These are phyloP conservation scores for Dryococelus australis DNA, from an alignment of 2,888 invertebrate species.

Conservation along the genomic window DNA sequence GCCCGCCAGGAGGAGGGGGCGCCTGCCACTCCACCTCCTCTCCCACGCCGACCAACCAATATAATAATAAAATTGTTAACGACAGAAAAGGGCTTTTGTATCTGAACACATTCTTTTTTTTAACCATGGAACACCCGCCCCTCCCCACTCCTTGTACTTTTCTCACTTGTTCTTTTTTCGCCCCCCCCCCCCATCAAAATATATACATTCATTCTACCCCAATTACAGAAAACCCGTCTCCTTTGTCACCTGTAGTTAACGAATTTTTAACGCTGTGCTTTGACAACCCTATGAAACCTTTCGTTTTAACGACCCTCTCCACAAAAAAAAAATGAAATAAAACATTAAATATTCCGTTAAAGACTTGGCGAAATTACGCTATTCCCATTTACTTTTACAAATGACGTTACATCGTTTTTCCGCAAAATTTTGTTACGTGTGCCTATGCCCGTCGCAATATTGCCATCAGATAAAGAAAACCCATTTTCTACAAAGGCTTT, in stretches of 20 bases:
- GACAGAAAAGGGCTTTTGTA: not conserved
- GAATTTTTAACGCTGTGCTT: not conserved
- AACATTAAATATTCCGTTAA: not conserved
- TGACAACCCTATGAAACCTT: not conserved
- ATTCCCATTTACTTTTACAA: not conserved
- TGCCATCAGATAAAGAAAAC: not conserved
- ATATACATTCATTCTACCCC: constrained; percentile 3
- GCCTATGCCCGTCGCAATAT: not conserved
- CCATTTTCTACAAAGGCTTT: not conserved
- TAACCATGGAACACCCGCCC: not conserved
- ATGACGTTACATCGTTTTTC: not conserved
- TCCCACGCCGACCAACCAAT: not conserved
- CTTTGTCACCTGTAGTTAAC: constrained; percentile 16
- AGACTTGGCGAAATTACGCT: not conserved
- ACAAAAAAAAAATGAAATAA: no score
- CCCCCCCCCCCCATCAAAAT: not conserved
- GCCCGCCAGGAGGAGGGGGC: not conserved
- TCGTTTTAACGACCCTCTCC: not conserved
- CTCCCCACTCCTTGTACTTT: not conserved
- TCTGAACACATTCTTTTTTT: not conserved
- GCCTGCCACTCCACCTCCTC: not conserved
- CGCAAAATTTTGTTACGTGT: not conserved
- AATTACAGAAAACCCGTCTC: not conserved
- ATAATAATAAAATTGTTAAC: not conserved
- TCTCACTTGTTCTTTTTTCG: not conserved